Percentiles rank a stretch among this genome's conserved stretches.
Evolutionary conservation across 1,140 invertebrate genomes (phyloP).

Genomic region (Eueides isabella): DNA sequence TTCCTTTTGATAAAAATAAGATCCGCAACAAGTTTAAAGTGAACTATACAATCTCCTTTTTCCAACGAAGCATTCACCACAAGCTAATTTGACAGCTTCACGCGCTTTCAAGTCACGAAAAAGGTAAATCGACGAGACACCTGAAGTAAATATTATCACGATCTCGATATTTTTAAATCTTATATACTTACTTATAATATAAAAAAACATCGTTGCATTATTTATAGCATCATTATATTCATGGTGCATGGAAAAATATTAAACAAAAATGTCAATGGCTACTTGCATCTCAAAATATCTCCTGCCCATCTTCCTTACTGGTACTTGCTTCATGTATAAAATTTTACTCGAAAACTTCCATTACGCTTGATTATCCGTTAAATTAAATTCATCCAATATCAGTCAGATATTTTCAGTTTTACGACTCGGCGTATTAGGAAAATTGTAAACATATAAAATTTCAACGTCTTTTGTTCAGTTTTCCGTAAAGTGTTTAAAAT

Average conservation of each 20-base stretch:
- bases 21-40: neutral
- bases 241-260: neutral
- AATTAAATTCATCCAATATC: slow-evolving; percentile 1
- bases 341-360: neutral
- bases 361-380: neutral
- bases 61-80: neutral
- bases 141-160: neutral
- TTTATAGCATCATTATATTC: slow-evolving; percentile 1
- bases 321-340: neutral
- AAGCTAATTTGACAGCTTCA: slow-evolving; percentile 11
- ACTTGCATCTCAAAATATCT: neutral
- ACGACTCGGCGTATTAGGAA: neutral
- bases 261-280: slow-evolving; percentile 12
- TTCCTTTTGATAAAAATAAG: neutral
- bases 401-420: slow-evolving; percentile 6
- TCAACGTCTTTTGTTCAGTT: neutral
- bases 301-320: neutral
- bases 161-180: slow-evolving; percentile 4
- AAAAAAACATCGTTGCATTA: neutral
- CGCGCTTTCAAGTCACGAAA: slow-evolving; percentile 13
- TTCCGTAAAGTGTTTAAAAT: neutral
- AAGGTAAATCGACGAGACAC: slow-evolving; percentile 1
- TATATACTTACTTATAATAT: neutral
- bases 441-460: slow-evolving; percentile 12
- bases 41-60: neutral